A percentile compares a stretch with the other conserved stretches of the same genome.
Conservation (phyloP, 2,888 invertebrate species). For the Scelioninae gen. 2 region DNA sequence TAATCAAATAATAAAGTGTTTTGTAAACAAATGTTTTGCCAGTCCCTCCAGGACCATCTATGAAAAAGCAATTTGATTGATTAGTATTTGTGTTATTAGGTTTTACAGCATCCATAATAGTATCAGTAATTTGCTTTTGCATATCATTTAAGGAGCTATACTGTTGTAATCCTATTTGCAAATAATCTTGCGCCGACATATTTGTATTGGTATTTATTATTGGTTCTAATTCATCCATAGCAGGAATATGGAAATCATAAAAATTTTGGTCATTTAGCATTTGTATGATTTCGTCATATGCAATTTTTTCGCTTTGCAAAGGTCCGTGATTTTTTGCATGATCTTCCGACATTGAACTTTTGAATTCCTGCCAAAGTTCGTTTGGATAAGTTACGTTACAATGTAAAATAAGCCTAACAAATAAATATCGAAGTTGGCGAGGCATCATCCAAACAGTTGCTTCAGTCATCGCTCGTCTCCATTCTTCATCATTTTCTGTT, state of each 20-base stretch:
- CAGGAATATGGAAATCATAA: background rate
- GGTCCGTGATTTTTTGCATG: too few relatives aligned
- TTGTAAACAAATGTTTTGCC: too few relatives aligned
- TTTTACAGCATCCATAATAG: background rate
- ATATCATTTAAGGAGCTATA: background rate
- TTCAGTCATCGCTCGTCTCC: background rate
- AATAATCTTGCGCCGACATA: background rate
- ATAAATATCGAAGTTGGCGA: background rate
- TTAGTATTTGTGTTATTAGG: background rate
- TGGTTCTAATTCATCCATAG: slow-evolving; percentile 1
- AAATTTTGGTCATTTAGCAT: background rate
- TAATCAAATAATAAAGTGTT: too few relatives aligned
- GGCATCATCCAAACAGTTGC: too few relatives aligned
- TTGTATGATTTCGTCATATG: too few relatives aligned
- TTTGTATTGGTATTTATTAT: too few relatives aligned
- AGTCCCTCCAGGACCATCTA: too few relatives aligned
- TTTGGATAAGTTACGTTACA: slow-evolving; percentile 1
- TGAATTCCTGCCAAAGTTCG: too few relatives aligned
- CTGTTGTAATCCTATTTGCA: too few relatives aligned
- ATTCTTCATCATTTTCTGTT: slow-evolving; percentile 1
- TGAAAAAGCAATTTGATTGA: slow-evolving; percentile 1
- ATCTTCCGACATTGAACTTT: background rate
- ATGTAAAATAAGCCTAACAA: slow-evolving; percentile 1
- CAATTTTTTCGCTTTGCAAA: background rate
- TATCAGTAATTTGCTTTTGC: too few relatives aligned